Evolutionary conservation across 2,797 vertebrate species (phyloP), one percentile per base, ranked within the genome.

Genomic region (Clarias platycephalus): DNA sequence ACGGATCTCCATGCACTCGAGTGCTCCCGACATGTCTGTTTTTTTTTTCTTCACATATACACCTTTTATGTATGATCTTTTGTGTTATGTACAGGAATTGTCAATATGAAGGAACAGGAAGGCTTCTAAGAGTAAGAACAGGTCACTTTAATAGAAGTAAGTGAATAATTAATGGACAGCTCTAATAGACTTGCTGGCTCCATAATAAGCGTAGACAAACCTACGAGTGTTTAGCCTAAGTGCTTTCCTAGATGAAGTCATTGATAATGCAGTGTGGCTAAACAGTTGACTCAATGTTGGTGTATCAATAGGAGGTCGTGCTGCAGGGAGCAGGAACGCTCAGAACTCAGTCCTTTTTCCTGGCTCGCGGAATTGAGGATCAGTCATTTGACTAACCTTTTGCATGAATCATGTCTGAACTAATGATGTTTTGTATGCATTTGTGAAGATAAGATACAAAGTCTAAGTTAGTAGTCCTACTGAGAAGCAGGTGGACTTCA

Each of bases 161-260:
- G 85, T 91, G 86, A 92, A 92, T 90, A 90, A 91, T 92, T 90
- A 87, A 91, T 90, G 87, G 55, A 3, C 53, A 58, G 26, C 84
- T 85, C 87, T 87, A 90, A 91, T 87, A 90, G 89, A 90, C 88
- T 88, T 49, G 79, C 75, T 84, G 88, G 87, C 81, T 87, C 87
- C 77, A 80, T 88, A 84, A 89, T 89, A 86, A 88, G 75, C 89
- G 75, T 85, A 92, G 89, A 92, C 93, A 88, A 93, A 93, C 91
- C 92, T 89, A 91, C 89, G 92, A 92, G 92, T 93, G 91, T 93
- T 91, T 87, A 91, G 91, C 87, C 90, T 93, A 92, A 94, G 93
- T 94, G 93, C 88, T 91, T 90, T 89, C 90, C 93, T 90, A 90
- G 90, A 93, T 93, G 89, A 91, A 91, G 91, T 91, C 86, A 87